Percentiles rank a stretch among this genome's conserved stretches.
Conservation (phyloP, 2,797 vertebrate genomes). For the Sebastes hubbsi region DNA sequence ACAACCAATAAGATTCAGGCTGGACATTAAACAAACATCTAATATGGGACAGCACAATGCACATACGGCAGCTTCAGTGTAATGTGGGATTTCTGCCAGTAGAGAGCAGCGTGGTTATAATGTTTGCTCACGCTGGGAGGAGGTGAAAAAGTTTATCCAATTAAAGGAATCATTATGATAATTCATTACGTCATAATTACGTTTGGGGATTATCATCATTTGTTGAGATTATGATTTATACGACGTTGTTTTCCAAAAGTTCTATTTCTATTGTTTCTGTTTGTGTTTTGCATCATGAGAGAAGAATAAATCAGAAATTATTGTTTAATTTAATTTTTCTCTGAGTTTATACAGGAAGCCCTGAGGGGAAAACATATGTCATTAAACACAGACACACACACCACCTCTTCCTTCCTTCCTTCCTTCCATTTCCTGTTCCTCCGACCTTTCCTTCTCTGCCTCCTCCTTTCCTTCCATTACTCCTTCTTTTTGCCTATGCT, state of each 20-base stretch:
- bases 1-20: neutral
- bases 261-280: neutral
- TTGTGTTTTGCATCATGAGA: constrained; percentile 3
- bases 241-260: neutral
- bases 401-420: neutral
- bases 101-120: constrained; percentile 13
- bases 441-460: neutral
- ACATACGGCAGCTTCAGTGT: neutral
- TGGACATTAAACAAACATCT: neutral
- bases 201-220: neutral
- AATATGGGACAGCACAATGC: neutral
- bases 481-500: neutral
- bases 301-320: neutral
- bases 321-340: constrained; percentile 8
- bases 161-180: constrained; percentile 16
- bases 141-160: neutral
- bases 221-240: neutral
- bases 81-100: neutral
- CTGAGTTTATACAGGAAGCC: constrained; percentile 32
- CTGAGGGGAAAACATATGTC: neutral
- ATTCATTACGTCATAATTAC: constrained; percentile 5
- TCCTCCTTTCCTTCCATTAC: neutral
- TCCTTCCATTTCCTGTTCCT: neutral
- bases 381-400: neutral
- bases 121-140: neutral